Conservation (phyloP, 2,113 vertebrate species). For the Lichenostomus cassidix region DNA sequence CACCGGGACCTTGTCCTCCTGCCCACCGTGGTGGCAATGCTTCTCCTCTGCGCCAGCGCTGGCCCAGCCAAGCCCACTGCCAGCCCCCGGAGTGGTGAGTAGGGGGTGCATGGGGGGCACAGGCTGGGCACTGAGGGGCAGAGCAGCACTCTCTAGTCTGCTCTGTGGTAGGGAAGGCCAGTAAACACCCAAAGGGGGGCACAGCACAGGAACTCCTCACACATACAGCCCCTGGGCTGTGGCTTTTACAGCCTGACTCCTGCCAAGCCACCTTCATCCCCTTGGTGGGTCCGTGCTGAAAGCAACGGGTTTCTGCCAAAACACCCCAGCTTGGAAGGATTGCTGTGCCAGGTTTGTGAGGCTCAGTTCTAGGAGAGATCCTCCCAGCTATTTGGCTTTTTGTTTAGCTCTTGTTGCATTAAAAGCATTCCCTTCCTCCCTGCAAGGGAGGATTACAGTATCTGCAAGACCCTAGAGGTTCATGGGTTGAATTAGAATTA, state of each 20-base stretch:
- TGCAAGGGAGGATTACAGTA: neutral
- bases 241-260: neutral
- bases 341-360: neutral
- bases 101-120: neutral
- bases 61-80: neutral
- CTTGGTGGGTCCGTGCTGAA: neutral
- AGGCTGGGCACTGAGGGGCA: neutral
- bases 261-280: neutral
- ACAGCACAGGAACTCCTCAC: neutral
- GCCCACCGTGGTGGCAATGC: neutral
- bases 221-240: too few species aligned
- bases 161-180: neutral
- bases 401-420: neutral
- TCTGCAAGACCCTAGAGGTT: neutral
- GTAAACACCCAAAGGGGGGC: neutral
- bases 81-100: slow-evolving; percentile 33
- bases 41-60: neutral
- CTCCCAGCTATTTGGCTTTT: neutral
- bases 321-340: neutral
- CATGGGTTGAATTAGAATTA: neutral
- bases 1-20: neutral
- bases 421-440: neutral
- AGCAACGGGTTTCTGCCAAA: neutral
- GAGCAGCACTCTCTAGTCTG: neutral
- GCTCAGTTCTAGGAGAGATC: neutral